phyloP scores from a whole-genome alignment of 1,140 invertebrate species.

The Musca domestica region DNA sequence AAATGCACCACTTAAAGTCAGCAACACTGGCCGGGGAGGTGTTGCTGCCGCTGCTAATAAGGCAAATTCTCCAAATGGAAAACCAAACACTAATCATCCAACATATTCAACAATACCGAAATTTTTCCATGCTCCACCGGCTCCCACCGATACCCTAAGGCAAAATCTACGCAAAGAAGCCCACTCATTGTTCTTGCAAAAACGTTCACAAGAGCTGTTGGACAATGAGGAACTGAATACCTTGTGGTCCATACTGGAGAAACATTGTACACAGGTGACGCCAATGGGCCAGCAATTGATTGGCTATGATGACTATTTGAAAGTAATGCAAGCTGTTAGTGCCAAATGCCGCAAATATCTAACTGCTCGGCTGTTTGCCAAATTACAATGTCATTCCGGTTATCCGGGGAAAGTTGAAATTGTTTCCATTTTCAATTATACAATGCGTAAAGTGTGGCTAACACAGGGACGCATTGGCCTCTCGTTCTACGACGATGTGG shows the following conservation, averaged over 20 bases:
- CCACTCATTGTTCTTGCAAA: slow-evolving; percentile 79
- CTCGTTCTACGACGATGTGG: slow-evolving; percentile 89
- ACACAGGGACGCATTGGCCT: slow-evolving; percentile 90
- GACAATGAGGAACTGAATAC: slow-evolving; percentile 85
- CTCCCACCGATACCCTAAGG: slow-evolving; percentile 69
- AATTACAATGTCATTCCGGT: slow-evolving; percentile 78
- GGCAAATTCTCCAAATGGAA: not conserved
- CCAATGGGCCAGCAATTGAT: slow-evolving; percentile 78
- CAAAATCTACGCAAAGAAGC: slow-evolving; percentile 86
- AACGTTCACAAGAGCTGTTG: slow-evolving; percentile 76
- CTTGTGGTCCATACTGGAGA: slow-evolving; percentile 79
- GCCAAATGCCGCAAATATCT: slow-evolving; percentile 76
- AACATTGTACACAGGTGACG: slow-evolving; percentile 70
- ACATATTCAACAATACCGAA: slow-evolving; percentile 64
- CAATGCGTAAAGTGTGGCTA: slow-evolving; percentile 92
- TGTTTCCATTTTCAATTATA: slow-evolving; percentile 88
- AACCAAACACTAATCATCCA: slow-evolving; percentile 26
- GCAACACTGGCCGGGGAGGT: not conserved
- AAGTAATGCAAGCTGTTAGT: slow-evolving; percentile 69
- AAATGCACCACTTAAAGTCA: slow-evolving; percentile 23
- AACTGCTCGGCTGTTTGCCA: slow-evolving; percentile 80
- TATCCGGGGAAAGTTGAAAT: slow-evolving; percentile 72
- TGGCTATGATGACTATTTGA: slow-evolving; percentile 80
- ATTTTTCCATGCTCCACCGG: slow-evolving; percentile 76
- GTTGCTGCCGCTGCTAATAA: not conserved